Evolutionary conservation across 2,113 vertebrate genomes (phyloP), one percentile per base, ranked within the genome.

Genomic region (Macquaria ambigua): DNA sequence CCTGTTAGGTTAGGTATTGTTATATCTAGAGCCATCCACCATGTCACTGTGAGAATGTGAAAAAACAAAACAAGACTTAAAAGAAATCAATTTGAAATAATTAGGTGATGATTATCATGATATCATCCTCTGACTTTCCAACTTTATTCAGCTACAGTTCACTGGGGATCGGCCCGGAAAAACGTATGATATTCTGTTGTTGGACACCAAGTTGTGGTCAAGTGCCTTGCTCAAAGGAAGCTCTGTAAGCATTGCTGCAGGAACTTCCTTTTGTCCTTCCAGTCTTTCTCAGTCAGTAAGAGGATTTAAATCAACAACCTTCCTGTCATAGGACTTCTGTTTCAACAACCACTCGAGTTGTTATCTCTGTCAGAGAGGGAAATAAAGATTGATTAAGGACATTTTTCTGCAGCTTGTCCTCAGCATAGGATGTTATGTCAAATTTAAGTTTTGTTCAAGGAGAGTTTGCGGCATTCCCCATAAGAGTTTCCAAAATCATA

Each of bases 301-400:
- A 50, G 28, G 67, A 70, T 70, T 50, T 23, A 37, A 78, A 79
- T 16, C 53, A 8, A 50, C 14, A 43, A 8, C 66, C 55, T 71
- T 61, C 31, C 43, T 20, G 55, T 39, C 41, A 25, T 5, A 25
- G 28, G 37, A 37, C 28, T 67, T 74, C 39, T 37, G 72, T 74
- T 77, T 53, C 74, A 79, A 70, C 79, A 74, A 81, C 72, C 68
- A 31, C 68, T 62, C 8, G 6, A 71, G 68, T 72, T 52, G 68
- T 80, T 79, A 80, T 85, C 71, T 63, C 18, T 61, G 76, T 77
- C 79, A 72, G 28, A 12, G 20, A 76, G 53, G 81, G 84, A 88
- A 86, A 88, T 76, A 64, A 76, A 78, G 70, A 70, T 64, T 77
- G 85, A 88, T 88, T 68, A 48, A 79, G 72, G 50, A 48, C 23